Percentiles rank a stretch among this genome's conserved stretches.
Conservation (phyloP, 2,888 invertebrate species). For the Sialis fuliginosa region DNA sequence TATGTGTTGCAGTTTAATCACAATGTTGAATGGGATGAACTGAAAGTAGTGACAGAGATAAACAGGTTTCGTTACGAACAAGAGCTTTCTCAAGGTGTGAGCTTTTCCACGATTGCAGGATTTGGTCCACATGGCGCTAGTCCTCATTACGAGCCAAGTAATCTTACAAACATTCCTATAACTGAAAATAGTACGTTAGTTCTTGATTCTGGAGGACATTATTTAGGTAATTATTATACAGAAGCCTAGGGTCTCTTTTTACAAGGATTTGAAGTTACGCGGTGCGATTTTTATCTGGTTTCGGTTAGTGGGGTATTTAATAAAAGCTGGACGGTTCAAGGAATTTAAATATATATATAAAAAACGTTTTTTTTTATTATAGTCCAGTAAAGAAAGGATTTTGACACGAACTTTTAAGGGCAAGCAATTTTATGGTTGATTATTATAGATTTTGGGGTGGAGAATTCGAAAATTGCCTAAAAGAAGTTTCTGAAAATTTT, state of each 20-base stretch:
- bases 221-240: constrained; percentile 37
- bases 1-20: constrained; percentile 19
- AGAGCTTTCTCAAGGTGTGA: constrained; percentile 49
- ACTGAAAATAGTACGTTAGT: constrained; percentile 65
- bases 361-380: no score
- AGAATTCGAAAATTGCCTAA: no score
- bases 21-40: constrained; percentile 45
- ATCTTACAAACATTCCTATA: constrained; percentile 47
- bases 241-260: no score
- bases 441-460: no score
- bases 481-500: no score
- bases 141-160: constrained; percentile 66
- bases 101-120: constrained; percentile 76
- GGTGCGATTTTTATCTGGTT: background rate
- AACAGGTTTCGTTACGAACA: constrained; percentile 58
- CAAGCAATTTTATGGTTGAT: no score
- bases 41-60: constrained; percentile 49
- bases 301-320: no score
- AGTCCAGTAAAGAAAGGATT: no score
- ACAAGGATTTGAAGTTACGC: background rate
- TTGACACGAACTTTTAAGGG: no score
- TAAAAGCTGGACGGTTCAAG: no score
- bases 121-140: constrained; percentile 76
- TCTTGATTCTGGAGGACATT: constrained; percentile 92
- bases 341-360: no score